phyloP scores from a whole-genome alignment of 2,113 vertebrate genomes.

The Lycocorax pyrrhopterus region DNA sequence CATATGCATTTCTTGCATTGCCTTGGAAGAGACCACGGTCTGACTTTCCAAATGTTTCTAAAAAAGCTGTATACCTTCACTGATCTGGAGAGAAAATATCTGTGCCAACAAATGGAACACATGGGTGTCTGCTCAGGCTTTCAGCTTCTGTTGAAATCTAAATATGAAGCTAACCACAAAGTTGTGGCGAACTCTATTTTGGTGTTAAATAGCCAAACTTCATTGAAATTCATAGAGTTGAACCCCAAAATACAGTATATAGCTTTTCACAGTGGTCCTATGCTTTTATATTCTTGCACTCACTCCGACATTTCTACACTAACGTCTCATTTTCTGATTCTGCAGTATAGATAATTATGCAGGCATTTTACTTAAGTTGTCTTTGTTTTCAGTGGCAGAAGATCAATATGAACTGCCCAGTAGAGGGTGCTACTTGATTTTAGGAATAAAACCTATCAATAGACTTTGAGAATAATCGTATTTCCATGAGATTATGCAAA shows the following conservation, averaged over 20 bases:
- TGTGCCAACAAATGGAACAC: neutral
- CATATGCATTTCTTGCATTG: neutral
- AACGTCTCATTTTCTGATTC: neutral
- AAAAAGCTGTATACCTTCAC: neutral
- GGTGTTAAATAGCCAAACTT: neutral
- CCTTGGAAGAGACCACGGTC: neutral
- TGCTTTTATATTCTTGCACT: neutral
- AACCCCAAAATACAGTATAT: neutral
- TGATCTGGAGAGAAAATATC: neutral
- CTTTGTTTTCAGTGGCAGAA: neutral
- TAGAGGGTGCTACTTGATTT: conserved; percentile 17
- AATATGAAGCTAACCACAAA: neutral
- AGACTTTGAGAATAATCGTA: neutral
- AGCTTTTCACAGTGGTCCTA: neutral
- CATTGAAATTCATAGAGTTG: neutral
- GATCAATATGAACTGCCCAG: neutral
- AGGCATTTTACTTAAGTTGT: neutral
- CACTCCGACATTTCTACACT: neutral
- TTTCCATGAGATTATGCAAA: neutral
- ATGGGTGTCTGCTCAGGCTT: neutral
- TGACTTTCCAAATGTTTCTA: neutral
- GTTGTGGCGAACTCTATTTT: neutral
- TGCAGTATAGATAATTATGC: neutral
- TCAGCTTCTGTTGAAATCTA: neutral
- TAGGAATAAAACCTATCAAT: neutral